These are phyloP conservation scores for Anser cygnoides DNA, from an alignment of 2,113 vertebrate genomes.

Conservation along the genomic window DNA sequence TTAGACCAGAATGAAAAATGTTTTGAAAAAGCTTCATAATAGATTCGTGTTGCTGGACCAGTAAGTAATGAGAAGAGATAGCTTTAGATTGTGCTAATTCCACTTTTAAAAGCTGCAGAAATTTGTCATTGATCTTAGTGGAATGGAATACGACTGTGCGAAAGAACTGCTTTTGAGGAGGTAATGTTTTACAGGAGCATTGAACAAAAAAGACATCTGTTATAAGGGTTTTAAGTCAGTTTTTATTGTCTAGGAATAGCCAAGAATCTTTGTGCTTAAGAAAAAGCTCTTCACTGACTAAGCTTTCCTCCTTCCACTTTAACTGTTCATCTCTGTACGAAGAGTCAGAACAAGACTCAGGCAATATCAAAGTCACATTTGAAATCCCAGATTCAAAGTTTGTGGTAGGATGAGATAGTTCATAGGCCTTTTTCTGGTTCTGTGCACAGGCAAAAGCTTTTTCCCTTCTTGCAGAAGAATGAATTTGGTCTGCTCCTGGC, in stretches of 20 bases:
- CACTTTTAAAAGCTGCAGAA: slow-evolving; percentile 1
- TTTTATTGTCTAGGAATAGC: neutral
- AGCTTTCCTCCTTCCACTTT: neutral
- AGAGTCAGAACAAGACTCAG: neutral
- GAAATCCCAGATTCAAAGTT: neutral
- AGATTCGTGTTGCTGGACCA: neutral
- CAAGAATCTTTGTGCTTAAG: neutral
- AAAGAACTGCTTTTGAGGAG: neutral
- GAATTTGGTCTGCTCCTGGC: neutral
- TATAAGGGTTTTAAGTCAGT: neutral
- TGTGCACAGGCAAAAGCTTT: neutral
- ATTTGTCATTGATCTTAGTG: neutral
- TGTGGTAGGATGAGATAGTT: neutral
- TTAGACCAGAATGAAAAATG: slow-evolving; percentile 19
- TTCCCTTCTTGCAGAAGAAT: neutral
- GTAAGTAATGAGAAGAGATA: neutral
- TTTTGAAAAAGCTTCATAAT: neutral
- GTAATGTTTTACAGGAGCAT: neutral
- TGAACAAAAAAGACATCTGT: neutral
- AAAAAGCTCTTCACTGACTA: neutral
- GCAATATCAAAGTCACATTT: neutral
- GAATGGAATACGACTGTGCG: neutral
- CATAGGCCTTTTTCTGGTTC: neutral
- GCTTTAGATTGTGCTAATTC: slow-evolving; percentile 31
- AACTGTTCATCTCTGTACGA: neutral